Evolutionary conservation across 2,888 invertebrate genomes (phyloP), one percentile per base, ranked within the genome.

Genomic region (Dasypolia templi): DNA sequence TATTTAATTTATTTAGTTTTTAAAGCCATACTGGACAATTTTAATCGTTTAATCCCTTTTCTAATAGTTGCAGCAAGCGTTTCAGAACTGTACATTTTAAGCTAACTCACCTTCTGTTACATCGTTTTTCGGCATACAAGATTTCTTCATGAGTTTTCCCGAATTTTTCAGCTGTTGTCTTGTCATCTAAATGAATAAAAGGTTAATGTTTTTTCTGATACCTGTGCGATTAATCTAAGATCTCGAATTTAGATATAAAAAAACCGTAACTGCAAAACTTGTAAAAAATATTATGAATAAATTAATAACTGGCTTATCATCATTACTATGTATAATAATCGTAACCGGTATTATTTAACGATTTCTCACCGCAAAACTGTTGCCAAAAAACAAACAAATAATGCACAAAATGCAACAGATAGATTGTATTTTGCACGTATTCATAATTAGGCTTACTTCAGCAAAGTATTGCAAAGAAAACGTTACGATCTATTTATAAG

Each of bases 131-230:
- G 97, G 97, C 88, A 96, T 94, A 77, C 98, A 98, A 0, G 97
- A 94, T 79, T 97, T 97, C 64, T 97, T 96, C 92, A 97, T 96
- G 26, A 97, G 88, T 88, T 96, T 97, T 1, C 97, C 96, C 0
- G 97, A 96, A 65, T 97, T 97, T 87, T 96, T 96, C 85, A 98
- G 93, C 87, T 98, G 98, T 32, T 97, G 97, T 67, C 95, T 91
- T 55, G 96, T 93, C 95, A 96, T 95, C 96, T 96, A 77, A 29
- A 17, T 67, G 32, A 70, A 58, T 35, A 26, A 76, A 17, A 53
- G 1, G 1, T 46, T n/a, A 29, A 22, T 3, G 0, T 39, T 51
- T 58, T 64, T 64, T 32, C 11, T 42, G 14, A 56, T n/a, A 77
- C 32, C 29, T 39, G 46, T 46, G 1, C 17, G 22, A 19, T 32